Evolutionary conservation across 2,888 invertebrate species (phyloP).

Genomic region (Gastracanthus pulcherrimus): DNA sequence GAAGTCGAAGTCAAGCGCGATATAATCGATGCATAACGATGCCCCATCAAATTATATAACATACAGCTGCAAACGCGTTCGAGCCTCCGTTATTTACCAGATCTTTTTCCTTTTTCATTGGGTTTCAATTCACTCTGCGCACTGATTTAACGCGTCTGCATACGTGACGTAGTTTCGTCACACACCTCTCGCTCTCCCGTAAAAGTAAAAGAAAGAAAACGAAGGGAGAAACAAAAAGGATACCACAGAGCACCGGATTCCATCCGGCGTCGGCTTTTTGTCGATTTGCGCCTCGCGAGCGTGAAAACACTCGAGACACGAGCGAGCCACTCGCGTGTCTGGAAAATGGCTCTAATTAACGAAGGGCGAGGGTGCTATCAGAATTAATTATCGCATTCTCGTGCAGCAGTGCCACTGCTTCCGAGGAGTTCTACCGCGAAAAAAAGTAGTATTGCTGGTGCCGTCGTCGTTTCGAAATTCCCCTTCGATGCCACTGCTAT

Average conservation of each 20-base stretch:
- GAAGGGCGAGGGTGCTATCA: not conserved
- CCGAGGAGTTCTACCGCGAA: not conserved
- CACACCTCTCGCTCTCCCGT: not conserved
- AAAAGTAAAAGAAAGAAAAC: not conserved
- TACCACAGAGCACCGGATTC: not conserved
- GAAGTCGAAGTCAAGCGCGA: not conserved
- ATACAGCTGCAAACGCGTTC: no score
- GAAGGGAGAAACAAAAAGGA: not conserved
- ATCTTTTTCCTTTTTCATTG: not conserved
- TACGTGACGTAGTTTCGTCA: not conserved
- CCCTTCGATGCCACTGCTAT: no score
- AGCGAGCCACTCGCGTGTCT: not conserved
- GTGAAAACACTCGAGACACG: slow-evolving; percentile 17
- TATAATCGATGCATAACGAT: not conserved
- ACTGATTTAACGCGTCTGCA: not conserved
- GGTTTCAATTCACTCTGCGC: not conserved
- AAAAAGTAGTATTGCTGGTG: no score
- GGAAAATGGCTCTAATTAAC: slow-evolving; percentile 38
- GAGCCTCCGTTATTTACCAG: not conserved
- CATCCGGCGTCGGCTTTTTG: not conserved
- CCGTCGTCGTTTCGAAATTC: not conserved
- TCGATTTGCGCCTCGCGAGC: not conserved
- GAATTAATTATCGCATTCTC: slow-evolving; percentile 44
- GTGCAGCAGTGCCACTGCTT: not conserved
- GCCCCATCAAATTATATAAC: not conserved